phyloP scores from a whole-genome alignment of 2,113 vertebrate species.

The Syngnathus scovelli region DNA sequence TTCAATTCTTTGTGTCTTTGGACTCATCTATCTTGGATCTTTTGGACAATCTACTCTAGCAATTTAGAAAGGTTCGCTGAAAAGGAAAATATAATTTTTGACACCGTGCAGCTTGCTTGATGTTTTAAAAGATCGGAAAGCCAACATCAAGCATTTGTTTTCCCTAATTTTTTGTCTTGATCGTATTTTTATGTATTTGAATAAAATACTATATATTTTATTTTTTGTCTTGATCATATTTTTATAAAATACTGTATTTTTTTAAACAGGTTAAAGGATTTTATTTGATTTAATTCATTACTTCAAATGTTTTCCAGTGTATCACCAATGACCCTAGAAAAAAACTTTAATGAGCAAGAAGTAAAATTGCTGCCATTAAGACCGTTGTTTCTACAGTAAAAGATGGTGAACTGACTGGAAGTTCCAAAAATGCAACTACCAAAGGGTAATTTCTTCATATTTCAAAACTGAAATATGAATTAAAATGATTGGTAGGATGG shows the following conservation, averaged over 20 bases:
- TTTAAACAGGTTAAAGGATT: background rate
- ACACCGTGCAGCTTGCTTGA: background rate
- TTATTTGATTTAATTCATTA: background rate
- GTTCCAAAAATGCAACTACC: no score
- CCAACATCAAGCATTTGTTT: background rate
- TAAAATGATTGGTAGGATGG: no score
- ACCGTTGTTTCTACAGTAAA: no score
- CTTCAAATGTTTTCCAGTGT: background rate
- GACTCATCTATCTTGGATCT: background rate
- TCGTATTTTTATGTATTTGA: no score
- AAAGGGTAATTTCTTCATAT: no score
- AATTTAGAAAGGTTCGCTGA: background rate
- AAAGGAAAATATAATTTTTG: background rate
- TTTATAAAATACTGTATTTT: no score
- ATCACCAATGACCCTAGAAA: background rate
- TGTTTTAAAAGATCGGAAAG: background rate
- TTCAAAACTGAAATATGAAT: no score
- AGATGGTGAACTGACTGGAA: no score
- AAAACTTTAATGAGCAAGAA: background rate
- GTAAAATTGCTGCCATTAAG: no score
- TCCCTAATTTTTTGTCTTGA: no score
- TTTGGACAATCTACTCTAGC: background rate
- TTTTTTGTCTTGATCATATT: no score
- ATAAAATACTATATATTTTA: no score
- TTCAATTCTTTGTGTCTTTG: background rate